A percentile compares a stretch with the other conserved stretches of the same genome.
Evolutionary conservation across 2,888 invertebrate species (phyloP).

Genomic region (Ecdyonurus torrentis): DNA sequence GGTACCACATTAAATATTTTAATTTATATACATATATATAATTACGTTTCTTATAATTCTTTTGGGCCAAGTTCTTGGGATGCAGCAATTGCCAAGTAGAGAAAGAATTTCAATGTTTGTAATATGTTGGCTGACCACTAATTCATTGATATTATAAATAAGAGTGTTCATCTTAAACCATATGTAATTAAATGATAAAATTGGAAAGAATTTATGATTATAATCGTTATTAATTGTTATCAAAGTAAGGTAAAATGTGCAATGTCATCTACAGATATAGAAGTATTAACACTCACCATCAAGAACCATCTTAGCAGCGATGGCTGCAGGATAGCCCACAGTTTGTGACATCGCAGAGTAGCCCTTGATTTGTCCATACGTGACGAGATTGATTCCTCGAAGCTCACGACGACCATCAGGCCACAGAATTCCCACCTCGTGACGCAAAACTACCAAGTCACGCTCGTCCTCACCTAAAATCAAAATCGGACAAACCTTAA

Average conservation of each 20-base stretch:
- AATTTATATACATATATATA: too few species aligned
- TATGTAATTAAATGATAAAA: conserved; percentile 3
- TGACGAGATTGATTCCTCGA: conserved; percentile 72
- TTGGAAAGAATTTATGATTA: too few species aligned
- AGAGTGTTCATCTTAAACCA: not conserved
- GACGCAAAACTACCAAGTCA: conserved; percentile 85
- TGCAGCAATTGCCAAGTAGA: too few species aligned
- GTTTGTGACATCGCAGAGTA: conserved; percentile 95
- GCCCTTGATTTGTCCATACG: conserved; percentile 64
- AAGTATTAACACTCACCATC: conserved; percentile 48
- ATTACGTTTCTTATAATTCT: too few species aligned
- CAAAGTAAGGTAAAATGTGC: too few species aligned
- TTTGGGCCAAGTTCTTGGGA: too few species aligned
- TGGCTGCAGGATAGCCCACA: conserved; percentile 86
- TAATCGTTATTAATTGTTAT: too few species aligned
- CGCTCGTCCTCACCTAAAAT: conserved; percentile 56
- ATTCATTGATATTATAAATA: not conserved
- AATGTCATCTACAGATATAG: too few species aligned
- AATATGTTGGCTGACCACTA: too few species aligned
- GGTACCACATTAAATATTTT: too few species aligned
- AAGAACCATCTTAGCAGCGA: conserved; percentile 93
- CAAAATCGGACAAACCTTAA: too few species aligned
- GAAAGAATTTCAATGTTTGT: too few species aligned
- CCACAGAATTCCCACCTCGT: conserved; percentile 86
- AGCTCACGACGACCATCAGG: conserved; percentile 68